Percentiles rank a stretch among this genome's conserved stretches.
Evolutionary conservation across 2,797 vertebrate genomes (phyloP).

Genomic region (Eleutherodactylus coqui): DNA sequence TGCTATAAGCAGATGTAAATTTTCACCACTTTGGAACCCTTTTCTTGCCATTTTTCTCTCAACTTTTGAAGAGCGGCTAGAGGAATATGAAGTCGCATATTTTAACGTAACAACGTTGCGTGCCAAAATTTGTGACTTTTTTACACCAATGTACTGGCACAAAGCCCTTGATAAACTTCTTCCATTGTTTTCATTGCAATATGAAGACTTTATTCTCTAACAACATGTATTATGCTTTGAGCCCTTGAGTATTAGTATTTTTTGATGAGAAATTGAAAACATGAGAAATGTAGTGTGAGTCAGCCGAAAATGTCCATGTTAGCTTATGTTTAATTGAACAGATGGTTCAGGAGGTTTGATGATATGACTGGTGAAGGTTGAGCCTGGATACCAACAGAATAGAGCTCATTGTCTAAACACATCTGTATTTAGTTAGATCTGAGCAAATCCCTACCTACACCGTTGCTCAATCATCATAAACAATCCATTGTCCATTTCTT

Average conservation of each 20-base stretch:
- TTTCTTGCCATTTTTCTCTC: no score
- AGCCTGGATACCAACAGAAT: not conserved
- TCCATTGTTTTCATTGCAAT: not conserved
- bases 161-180: not conserved
- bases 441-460: slow-evolving; percentile 17
- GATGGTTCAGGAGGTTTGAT: not conserved
- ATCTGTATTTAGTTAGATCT: slow-evolving; percentile 30
- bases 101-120: no score
- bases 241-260: not conserved
- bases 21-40: no score
- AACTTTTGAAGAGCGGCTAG: no score
- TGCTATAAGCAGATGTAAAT: no score
- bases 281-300: not conserved
- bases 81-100: no score
- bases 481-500: not conserved
- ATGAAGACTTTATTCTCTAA: not conserved
- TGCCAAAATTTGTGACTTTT: no score
- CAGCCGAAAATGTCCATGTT: not conserved
- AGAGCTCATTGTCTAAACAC: slow-evolving; percentile 18
- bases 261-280: not conserved
- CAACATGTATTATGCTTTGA: not conserved
- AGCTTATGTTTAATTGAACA: not conserved
- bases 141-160: no score
- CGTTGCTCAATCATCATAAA: slow-evolving; percentile 14
- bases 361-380: not conserved